Evolutionary conservation across 2,888 invertebrate species (phyloP), one percentile per base, ranked within the genome.

Genomic region (Ectemnius continuus): DNA sequence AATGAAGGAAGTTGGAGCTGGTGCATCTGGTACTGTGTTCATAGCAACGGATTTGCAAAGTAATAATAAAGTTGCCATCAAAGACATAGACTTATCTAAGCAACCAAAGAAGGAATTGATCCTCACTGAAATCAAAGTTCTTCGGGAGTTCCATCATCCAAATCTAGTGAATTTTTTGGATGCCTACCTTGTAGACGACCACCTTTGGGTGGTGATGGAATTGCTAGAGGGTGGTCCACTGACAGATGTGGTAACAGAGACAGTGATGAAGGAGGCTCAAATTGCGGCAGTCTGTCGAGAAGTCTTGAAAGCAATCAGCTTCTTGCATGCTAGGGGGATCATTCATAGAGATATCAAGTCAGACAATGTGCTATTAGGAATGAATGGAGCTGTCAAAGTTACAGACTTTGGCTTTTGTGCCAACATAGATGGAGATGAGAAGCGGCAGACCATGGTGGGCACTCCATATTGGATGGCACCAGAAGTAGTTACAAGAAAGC

Each of bases 381-480:
- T 98, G 96, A 95, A 97, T 85, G 98, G 98, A 1, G 93, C 94
- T 0, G 97, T 97, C 0, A 97, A 97, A 92, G 96, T 97, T 0
- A 97, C 97, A 0, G 99, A 99, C 91, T 99, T 99, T 91, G 99
- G 99, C 8, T 99, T 99, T 92, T 99, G 98, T 91, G 99, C 99
- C 2, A 99, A 99, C 89, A 96, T 99, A 67, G 97, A 96, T 0
- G 97, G 97, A 0, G 98, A 98, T 84, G 97, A 98, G 87, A 98
- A 99, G 90, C 92, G 98, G n/a, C 97, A 97, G 88, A 98, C 98
- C 0, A 97, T 98, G 97, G 98, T 98, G 0, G 98, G 98, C n/a
- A 98, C 98, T 0, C 98, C 98, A 0, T 98, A 98, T 87, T 98
- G 98, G 99, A 99, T 99, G 98, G 98, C 98, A 0, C 98, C 98